Evolutionary conservation across 2,888 invertebrate species (phyloP).

Genomic region (Sturmia bella): DNA sequence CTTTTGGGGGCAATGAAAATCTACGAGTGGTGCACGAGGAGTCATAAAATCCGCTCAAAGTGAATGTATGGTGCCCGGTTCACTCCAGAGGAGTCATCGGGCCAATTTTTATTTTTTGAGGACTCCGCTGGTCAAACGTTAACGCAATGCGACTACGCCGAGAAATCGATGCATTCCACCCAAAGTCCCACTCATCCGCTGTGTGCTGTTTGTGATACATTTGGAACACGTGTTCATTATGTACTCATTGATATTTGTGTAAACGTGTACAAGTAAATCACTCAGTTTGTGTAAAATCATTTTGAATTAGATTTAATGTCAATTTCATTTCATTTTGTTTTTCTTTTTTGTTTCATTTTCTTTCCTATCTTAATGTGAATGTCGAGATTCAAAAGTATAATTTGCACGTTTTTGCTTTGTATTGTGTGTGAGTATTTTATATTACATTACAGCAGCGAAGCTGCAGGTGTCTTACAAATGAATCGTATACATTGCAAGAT

Average conservation of each 20-base stretch:
- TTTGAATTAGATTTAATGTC: conserved; percentile 67
- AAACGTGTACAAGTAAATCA: not conserved
- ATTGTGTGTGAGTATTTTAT: conserved; percentile 4
- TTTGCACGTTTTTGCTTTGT: not conserved
- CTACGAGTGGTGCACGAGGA: too few relatives aligned
- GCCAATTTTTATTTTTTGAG: too few relatives aligned
- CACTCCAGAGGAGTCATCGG: too few relatives aligned
- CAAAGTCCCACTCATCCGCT: too few relatives aligned
- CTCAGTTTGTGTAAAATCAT: conserved; percentile 56
- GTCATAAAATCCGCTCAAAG: too few relatives aligned
- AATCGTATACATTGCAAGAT: not conserved
- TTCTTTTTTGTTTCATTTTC: not conserved
- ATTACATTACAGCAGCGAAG: conserved; percentile 43
- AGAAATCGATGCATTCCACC: too few relatives aligned
- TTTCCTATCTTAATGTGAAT: conserved; percentile 6
- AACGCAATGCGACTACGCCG: too few relatives aligned
- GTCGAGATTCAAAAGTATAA: conserved; percentile 1
- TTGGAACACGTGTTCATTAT: conserved; percentile 32
- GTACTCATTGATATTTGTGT: conserved; percentile 1
- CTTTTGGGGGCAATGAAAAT: too few relatives aligned
- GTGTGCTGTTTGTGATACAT: not conserved
- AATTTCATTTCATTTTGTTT: conserved; percentile 10
- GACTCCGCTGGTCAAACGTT: too few relatives aligned
- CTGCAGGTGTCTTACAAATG: conserved; percentile 13
- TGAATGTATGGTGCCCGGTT: too few relatives aligned